Conservation (phyloP, 2,888 invertebrate genomes). For the Alsophila aescularia region DNA sequence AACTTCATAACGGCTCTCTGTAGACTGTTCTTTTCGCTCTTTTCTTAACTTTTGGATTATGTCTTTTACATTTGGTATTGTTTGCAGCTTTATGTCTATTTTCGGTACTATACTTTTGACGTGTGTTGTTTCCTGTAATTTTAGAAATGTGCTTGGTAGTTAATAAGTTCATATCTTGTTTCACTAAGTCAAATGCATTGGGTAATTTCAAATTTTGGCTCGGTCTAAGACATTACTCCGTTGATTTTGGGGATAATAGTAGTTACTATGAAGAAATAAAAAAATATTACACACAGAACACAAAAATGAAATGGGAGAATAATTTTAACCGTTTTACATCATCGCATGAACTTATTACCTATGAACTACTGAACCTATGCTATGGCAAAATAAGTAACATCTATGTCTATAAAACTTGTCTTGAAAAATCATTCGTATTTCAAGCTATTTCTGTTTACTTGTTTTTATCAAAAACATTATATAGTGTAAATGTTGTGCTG, state of each 20-base stretch:
- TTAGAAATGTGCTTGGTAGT: neutral
- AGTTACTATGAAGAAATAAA: too few species aligned
- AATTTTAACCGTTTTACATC: too few species aligned
- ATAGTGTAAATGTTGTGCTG: neutral
- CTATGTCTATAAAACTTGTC: too few species aligned
- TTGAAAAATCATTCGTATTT: too few species aligned
- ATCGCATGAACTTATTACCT: too few species aligned
- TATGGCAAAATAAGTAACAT: too few species aligned
- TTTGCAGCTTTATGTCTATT: conserved; percentile 57
- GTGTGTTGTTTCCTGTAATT: conserved; percentile 62
- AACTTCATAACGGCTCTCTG: conserved; percentile 69
- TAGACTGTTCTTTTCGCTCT: conserved; percentile 63
- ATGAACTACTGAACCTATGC: too few species aligned
- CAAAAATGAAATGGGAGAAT: too few species aligned
- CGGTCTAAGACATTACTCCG: too few species aligned
- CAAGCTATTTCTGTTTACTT: too few species aligned
- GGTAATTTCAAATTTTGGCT: neutral
- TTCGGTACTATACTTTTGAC: conserved; percentile 66
- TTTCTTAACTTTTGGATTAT: conserved; percentile 73
- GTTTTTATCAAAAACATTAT: neutral
- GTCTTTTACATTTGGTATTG: conserved; percentile 57
- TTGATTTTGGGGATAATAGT: too few species aligned
- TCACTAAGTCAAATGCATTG: neutral
- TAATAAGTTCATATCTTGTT: neutral
- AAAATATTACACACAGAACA: too few species aligned